Conservation (phyloP, 2,888 invertebrate genomes). For the Caenorhabditis sp. region DNA sequence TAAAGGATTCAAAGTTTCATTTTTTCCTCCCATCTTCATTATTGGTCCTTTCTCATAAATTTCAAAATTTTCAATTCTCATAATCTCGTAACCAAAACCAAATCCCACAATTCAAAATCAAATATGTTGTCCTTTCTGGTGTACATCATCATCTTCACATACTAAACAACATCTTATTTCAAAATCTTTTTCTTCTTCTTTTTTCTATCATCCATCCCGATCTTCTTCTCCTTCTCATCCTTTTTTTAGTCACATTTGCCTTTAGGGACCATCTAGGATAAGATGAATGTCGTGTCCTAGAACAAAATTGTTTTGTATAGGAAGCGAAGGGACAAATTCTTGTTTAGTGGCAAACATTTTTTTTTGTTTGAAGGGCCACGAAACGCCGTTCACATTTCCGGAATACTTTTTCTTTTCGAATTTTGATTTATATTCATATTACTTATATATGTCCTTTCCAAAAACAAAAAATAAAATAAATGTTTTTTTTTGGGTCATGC, state of each 20-base stretch:
- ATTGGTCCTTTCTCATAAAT: too few species aligned
- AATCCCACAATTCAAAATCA: too few species aligned
- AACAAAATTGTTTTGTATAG: not conserved
- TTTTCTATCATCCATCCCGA: conserved; percentile 20
- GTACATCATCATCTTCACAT: not conserved
- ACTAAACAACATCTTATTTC: not conserved
- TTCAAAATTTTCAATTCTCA: too few species aligned
- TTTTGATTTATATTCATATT: not conserved
- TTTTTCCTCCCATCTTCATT: too few species aligned
- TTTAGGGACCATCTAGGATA: conserved; percentile 1
- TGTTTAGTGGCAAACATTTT: not conserved
- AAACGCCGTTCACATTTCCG: not conserved
- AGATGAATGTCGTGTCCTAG: not conserved
- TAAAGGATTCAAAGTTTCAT: too few species aligned
- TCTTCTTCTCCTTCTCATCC: conserved; percentile 6
- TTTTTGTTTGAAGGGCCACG: not conserved
- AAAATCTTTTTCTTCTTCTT: conserved; percentile 10
- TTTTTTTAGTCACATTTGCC: conserved; percentile 1
- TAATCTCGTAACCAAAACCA: too few species aligned
- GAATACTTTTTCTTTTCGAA: not conserved
- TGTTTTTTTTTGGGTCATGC: too few species aligned
- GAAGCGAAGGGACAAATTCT: not conserved
- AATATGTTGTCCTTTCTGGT: too few species aligned
- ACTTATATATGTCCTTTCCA: not conserved
- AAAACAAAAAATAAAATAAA: too few species aligned